Percentiles rank a stretch among this genome's conserved stretches.
phyloP scores from a whole-genome alignment of 2,113 vertebrate genomes.

The Benitochromis conjunctus region DNA sequence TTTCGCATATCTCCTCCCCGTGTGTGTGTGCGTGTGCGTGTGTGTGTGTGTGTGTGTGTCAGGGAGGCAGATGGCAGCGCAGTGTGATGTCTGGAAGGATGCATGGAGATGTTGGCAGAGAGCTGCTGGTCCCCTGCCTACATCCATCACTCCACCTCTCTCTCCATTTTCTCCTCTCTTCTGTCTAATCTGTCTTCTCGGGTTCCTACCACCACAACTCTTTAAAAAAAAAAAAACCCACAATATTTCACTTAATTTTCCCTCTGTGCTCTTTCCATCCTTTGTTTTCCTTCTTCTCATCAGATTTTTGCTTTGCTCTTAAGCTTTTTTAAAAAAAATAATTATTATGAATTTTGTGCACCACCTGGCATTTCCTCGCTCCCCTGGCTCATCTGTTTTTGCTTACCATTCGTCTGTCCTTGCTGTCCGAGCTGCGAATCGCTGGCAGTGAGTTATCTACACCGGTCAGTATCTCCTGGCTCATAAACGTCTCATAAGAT shows the following conservation, averaged over 20 bases:
- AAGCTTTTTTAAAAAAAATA: neutral
- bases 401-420: slow-evolving; percentile 44
- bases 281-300: slow-evolving; percentile 15
- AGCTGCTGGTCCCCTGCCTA: slow-evolving; percentile 66
- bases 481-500: slow-evolving; percentile 25
- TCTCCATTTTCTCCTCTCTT: slow-evolving; percentile 27
- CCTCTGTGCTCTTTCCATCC: neutral
- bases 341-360: neutral
- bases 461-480: slow-evolving; percentile 37
- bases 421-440: slow-evolving; percentile 16
- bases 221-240: neutral
- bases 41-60: slow-evolving; percentile 1
- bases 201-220: slow-evolving; percentile 21
- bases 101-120: slow-evolving; percentile 70
- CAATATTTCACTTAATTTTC: slow-evolving; percentile 27
- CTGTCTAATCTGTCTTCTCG: slow-evolving; percentile 45
- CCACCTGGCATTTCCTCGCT: slow-evolving; percentile 40
- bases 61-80: slow-evolving; percentile 68
- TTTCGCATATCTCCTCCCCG: slow-evolving; percentile 38
- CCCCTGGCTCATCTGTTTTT: slow-evolving; percentile 33
- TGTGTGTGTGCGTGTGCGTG: neutral
- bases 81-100: slow-evolving; percentile 72
- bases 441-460: slow-evolving; percentile 29
- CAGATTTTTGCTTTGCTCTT: slow-evolving; percentile 23
- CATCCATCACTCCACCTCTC: slow-evolving; percentile 65